Percentiles rank a stretch among this genome's conserved stretches.
phyloP scores from a whole-genome alignment of 2,113 vertebrate genomes.

The Rhombomys opimus region DNA sequence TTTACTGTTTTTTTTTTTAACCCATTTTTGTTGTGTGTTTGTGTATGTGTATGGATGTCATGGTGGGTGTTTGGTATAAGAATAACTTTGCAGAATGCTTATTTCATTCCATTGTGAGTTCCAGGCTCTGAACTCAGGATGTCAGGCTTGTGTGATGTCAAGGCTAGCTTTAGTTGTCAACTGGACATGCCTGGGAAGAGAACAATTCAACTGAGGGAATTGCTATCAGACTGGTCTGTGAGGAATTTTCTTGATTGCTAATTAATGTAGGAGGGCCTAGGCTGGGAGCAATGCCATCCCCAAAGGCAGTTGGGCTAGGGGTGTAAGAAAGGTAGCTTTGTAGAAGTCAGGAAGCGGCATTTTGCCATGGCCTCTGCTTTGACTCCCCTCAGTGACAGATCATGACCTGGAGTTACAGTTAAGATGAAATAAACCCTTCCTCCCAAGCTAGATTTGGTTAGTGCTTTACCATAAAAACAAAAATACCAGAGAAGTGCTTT shows the following conservation, averaged over 20 bases:
- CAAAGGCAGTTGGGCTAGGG: neutral
- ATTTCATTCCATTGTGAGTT: neutral
- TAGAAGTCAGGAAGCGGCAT: neutral
- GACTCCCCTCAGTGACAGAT: neutral
- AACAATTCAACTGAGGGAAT: neutral
- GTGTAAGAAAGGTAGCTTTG: neutral
- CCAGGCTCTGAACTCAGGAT: neutral
- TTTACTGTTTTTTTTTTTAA: neutral
- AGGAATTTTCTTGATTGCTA: neutral
- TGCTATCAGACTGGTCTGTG: neutral
- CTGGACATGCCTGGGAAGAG: neutral
- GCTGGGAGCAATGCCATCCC: neutral
- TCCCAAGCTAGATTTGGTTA: neutral
- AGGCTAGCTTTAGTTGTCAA: neutral
- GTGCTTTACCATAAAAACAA: neutral
- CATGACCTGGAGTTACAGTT: neutral
- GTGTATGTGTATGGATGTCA: neutral
- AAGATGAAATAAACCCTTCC: neutral
- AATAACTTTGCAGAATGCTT: neutral
- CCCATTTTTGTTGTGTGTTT: neutral
- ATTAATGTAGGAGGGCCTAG: neutral
- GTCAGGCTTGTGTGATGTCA: neutral
- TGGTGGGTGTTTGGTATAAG: neutral
- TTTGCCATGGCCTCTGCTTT: neutral
- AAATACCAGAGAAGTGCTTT: neutral